Evolutionary conservation across 2,888 invertebrate genomes (phyloP), one percentile per base, ranked within the genome.

Genomic region (Orthonevra nobilis): DNA sequence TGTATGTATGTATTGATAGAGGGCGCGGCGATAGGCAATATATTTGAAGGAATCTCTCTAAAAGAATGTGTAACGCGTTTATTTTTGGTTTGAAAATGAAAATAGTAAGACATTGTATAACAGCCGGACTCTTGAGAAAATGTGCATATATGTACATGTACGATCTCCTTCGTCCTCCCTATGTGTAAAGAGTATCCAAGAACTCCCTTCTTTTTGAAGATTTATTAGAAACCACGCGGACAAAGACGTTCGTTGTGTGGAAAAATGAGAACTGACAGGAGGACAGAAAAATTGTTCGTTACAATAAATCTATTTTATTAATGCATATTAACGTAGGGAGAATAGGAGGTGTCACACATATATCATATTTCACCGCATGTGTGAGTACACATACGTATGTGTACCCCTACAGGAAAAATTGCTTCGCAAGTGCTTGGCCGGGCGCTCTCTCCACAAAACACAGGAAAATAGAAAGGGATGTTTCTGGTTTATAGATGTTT

Each of bases 231-330:
- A 61, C 61, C 54, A 56, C 40, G 50, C 40, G 68, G 61, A 79
- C 73, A 73, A 73, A 66, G 66, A 64, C 69, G 17, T n/a, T n/a
- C 23, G 23, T 40, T 46, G 34, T 48, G 60, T 72, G 28, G 40
- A 72, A 60, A 72, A 72, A 77, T 52, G 58, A 77, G 60, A 52
- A 46, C 64, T 48, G 60, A 66, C 72, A 77, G 28, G 19, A 38
- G 44, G 72, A 32, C 28, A 42, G 56, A 38, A 64, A 63, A n/a
- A 63, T 70, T 70, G 32, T 70, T 63, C 63, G 48, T 70, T 77
- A 50, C 32, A 79, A 81, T 81, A 82, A 82, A 81, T 81, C 75
- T 64, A 77, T 54, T 75, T 81, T 82, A 82, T 82, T 82, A 82
- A 82, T 82, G 81, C 79, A 81, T 70, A 81, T 81, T 81, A 81